These are phyloP conservation scores for Polydrusus tereticollis DNA, from an alignment of 2,888 invertebrate species.

Conservation along the genomic window DNA sequence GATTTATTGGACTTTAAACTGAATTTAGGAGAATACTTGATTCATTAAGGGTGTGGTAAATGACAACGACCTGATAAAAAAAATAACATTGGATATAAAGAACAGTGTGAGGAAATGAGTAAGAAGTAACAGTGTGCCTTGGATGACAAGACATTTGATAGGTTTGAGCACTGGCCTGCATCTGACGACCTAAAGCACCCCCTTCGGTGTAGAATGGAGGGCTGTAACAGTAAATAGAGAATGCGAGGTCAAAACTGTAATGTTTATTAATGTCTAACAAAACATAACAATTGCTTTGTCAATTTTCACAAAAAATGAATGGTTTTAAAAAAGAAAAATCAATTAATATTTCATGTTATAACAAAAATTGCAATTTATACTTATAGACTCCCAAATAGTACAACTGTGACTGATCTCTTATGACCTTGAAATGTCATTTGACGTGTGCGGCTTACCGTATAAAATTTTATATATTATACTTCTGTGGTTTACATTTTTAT, in stretches of 20 bases:
- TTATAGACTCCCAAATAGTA: no score
- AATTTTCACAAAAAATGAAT: neutral
- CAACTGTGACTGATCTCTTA: no score
- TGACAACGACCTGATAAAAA: neutral
- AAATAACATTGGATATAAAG: neutral
- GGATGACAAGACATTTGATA: neutral
- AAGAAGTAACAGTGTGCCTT: no score
- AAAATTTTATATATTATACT: no score
- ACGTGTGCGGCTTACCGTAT: no score
- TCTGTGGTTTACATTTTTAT: no score
- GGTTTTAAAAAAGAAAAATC: neutral
- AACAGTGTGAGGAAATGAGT: no score
- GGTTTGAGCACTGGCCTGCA: neutral
- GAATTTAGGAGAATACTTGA: conserved; percentile 24
- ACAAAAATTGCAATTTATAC: no score
- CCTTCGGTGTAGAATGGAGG: neutral
- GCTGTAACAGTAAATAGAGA: neutral
- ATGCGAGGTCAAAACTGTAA: neutral
- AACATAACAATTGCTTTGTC: neutral
- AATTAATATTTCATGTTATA: neutral
- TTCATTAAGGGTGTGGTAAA: neutral
- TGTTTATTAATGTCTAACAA: neutral
- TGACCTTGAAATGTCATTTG: no score
- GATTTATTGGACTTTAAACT: conserved; percentile 37
- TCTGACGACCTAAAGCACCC: neutral